Conservation (phyloP, 2,113 vertebrate genomes). For the Prolemur simus region DNA sequence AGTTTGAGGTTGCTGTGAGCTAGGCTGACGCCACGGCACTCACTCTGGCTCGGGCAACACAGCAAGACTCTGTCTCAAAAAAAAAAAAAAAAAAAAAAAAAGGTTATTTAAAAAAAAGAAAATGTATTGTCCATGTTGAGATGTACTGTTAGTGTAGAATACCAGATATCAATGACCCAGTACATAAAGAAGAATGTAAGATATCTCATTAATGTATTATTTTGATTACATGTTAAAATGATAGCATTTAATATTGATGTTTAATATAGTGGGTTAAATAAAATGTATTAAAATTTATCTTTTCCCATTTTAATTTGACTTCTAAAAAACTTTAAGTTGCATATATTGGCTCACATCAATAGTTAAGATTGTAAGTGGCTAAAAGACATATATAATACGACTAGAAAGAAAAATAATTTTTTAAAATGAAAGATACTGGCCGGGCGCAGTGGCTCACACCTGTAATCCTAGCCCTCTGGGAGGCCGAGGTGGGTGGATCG, state of each 20-base stretch:
- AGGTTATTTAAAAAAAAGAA: not conserved
- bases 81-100: no score
- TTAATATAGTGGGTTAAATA: not conserved
- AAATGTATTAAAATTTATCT: not conserved
- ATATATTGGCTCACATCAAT: not conserved
- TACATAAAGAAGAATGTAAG: not conserved
- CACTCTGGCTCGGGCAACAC: no score
- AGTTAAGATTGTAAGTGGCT: not conserved
- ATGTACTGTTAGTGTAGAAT: not conserved
- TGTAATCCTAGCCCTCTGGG: no score
- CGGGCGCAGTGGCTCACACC: no score
- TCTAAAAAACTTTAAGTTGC: not conserved
- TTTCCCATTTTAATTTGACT: not conserved
- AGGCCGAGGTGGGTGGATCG: no score
- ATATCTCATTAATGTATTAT: not conserved
- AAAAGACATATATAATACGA: slow-evolving; percentile 7
- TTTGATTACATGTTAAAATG: not conserved
- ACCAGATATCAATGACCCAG: not conserved
- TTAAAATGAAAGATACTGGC: not conserved
- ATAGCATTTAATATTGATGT: not conserved
- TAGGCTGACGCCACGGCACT: no score
- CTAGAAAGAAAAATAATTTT: not conserved
- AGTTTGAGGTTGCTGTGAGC: no score
- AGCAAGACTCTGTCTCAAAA: no score
- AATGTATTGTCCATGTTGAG: not conserved